Percentiles rank a stretch among this genome's conserved stretches.
Conservation (phyloP, 1,140 invertebrate species). For the Lepidurus packardi region DNA sequence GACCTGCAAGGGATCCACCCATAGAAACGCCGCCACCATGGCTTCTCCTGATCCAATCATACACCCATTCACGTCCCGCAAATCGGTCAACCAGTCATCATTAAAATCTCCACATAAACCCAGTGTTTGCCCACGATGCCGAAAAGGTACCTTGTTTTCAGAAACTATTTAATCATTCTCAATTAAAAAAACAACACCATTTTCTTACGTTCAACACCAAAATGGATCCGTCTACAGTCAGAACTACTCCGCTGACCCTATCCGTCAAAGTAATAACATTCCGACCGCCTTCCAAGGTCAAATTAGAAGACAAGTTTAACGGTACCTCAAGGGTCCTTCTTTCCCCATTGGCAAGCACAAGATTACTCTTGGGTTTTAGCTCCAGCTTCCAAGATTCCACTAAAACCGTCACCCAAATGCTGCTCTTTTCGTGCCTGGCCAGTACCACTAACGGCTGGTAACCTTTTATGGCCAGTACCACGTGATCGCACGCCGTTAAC, state of each 20-base stretch:
- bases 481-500: constrained; percentile 31
- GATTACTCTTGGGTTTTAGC: neutral
- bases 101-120: constrained; percentile 33
- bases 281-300: neutral
- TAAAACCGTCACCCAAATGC: constrained; percentile 17
- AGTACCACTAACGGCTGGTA: constrained; percentile 28
- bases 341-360: constrained; percentile 12
- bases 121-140: constrained; percentile 28
- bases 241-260: neutral
- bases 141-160: constrained; percentile 8
- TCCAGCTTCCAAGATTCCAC: neutral
- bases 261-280: constrained; percentile 11
- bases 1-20: neutral
- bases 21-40: constrained; percentile 27
- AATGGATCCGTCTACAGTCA: constrained; percentile 11
- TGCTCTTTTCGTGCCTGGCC: constrained; percentile 25
- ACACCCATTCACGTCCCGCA: constrained; percentile 27
- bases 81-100: constrained; percentile 24
- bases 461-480: constrained; percentile 24
- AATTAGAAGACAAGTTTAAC: neutral
- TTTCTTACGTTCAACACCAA: neutral
- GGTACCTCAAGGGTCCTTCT: neutral
- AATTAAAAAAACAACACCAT: neutral
- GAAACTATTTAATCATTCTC: neutral
- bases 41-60: constrained; percentile 23